phyloP scores from a whole-genome alignment of 2,113 vertebrate genomes.

The Gnathonemus echidnorhynchus region DNA sequence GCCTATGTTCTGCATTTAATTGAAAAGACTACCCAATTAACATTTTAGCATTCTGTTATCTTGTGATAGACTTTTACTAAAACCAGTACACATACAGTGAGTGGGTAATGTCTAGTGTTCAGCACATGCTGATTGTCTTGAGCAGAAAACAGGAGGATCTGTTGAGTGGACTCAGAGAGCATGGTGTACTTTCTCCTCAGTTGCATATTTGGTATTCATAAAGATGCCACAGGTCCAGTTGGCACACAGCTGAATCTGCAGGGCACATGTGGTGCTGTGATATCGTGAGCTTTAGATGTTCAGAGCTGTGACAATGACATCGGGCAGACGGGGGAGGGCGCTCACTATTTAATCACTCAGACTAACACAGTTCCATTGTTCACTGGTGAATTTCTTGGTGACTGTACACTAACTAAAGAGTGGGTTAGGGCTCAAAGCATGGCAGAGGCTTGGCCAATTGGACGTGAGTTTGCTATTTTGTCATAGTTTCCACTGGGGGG shows the following conservation, averaged over 20 bases:
- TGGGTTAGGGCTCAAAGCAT: background rate
- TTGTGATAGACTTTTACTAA: background rate
- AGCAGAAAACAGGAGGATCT: background rate
- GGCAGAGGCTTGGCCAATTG: background rate
- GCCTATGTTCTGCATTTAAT: background rate
- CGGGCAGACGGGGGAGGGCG: background rate
- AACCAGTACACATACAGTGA: background rate
- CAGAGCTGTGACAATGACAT: background rate
- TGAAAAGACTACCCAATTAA: background rate
- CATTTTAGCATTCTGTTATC: background rate
- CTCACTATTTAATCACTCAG: background rate
- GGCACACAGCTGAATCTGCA: background rate
- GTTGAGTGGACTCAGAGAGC: background rate
- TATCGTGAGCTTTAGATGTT: background rate
- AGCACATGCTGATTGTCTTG: background rate
- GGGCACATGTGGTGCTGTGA: background rate
- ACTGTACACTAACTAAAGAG: slow-evolving; percentile 1
- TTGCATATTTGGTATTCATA: background rate
- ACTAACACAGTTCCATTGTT: background rate
- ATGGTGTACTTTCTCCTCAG: background rate
- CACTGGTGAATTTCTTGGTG: background rate
- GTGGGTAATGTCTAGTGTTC: background rate
- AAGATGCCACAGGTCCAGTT: background rate
- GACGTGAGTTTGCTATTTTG: background rate
- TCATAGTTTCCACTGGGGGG: slow-evolving; percentile 4